Base-by-base conservation (phyloP, 2,888 invertebrate species). In the Apotomis turbidana region DNA sequence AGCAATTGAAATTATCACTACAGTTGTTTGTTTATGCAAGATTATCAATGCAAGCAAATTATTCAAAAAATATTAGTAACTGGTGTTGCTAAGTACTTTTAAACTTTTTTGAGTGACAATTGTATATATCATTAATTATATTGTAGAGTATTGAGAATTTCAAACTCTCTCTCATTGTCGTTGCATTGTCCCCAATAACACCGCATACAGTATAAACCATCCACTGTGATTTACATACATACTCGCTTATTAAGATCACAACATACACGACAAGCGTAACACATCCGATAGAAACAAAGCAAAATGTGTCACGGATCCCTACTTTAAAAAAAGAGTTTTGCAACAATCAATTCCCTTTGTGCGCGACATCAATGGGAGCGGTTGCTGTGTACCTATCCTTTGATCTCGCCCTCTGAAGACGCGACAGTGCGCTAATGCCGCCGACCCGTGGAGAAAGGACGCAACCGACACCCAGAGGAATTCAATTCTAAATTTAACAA, bases 271-370 rank as follows among this genome's bases (percentile, higher is more conserved):
- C 75, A 68, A 76, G 73, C 70, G 71, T 76, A 79, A 77, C 74
- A 70, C 74, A 77, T 78, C 79, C 71, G 77, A 76, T 78, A 79
- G 80, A 83, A 87, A 81, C 86, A 86, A 84, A 85, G 80, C 83
- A 86, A 83, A 72, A 85, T 85, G 85, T 87, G 88, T 90, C 90
- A 91, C 88, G 88, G 87, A 89, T 89, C 88, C 84, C 81, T 83
- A 82, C 84, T 77, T 79, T 83, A 83, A 83, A 82, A 84, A 91
- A 90, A 85, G 87, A 90, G 90, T 88, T 91, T 91, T 90, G 91
- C 92, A 92, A 92, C 92, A 93, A 93, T 93, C 92, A 92, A 92
- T 93, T 91, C 90, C 89, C 93, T 93, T 93, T 93, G 93, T 92
- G 89, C 85, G 86, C 90, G 90, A 93, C 92, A 92, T 93, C 93